These are phyloP conservation scores for Crossoptilon crossoptilon DNA, from an alignment of 2,797 vertebrate species.

Conservation along the genomic window DNA sequence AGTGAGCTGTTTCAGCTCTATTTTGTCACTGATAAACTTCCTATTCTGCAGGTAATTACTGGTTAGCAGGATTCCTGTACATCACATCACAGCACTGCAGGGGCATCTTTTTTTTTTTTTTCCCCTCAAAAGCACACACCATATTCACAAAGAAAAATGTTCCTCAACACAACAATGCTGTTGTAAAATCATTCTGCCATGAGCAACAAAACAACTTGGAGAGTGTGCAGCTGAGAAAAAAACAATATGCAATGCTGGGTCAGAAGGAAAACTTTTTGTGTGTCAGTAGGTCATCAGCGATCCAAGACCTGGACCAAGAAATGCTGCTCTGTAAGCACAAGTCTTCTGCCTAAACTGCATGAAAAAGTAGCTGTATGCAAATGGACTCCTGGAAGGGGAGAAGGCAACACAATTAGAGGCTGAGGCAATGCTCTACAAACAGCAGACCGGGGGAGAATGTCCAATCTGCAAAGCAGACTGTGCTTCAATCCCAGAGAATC, in stretches of 20 bases:
- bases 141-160: background rate
- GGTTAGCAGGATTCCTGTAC: conserved; percentile 8
- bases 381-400: background rate
- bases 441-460: background rate
- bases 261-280: background rate
- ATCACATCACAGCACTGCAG: background rate
- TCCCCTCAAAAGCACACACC: background rate
- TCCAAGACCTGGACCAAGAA: background rate
- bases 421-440: background rate
- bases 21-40: conserved; percentile 21
- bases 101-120: background rate
- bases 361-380: background rate
- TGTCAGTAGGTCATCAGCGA: background rate
- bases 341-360: background rate
- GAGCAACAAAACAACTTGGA: background rate
- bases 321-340: background rate
- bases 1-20: background rate
- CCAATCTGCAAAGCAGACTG: background rate
- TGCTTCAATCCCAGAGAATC: conserved; percentile 23
- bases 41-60: conserved; percentile 37
- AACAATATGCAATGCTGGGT: background rate
- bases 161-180: background rate
- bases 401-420: background rate
- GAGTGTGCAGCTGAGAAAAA: background rate
- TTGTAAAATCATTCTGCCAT: background rate